These are phyloP conservation scores for Labroides dimidiatus DNA, from an alignment of 2,797 vertebrate species.

Conservation along the genomic window DNA sequence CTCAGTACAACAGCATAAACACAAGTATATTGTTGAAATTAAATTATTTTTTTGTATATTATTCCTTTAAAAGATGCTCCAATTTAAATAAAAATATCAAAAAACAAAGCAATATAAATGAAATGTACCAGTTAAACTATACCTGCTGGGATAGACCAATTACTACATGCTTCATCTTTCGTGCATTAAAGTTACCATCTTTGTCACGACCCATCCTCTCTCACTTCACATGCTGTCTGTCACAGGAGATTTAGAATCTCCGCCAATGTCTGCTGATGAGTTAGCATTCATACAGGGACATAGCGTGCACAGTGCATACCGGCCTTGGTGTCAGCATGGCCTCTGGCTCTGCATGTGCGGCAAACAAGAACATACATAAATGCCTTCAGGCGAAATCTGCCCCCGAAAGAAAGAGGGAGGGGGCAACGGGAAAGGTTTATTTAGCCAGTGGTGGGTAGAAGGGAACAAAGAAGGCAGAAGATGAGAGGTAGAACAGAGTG, in stretches of 20 bases:
- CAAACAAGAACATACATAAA: slow-evolving; percentile 50
- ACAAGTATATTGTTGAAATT: too few relatives aligned
- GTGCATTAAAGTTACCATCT: neutral
- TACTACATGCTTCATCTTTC: neutral
- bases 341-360: slow-evolving; percentile 62
- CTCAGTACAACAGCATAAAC: too few relatives aligned
- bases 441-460: slow-evolving; percentile 52
- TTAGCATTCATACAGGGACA: slow-evolving; percentile 39
- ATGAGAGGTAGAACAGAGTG: slow-evolving; percentile 37
- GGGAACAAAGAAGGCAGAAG: slow-evolving; percentile 45
- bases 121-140: too few relatives aligned
- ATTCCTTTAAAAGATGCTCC: too few relatives aligned
- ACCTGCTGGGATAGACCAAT: too few relatives aligned
- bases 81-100: too few relatives aligned
- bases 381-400: slow-evolving; percentile 58
- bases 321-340: slow-evolving; percentile 58
- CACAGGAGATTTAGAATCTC: slow-evolving; percentile 14
- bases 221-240: slow-evolving; percentile 12
- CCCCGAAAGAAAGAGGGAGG: slow-evolving; percentile 39
- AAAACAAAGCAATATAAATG: too few relatives aligned
- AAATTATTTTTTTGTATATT: too few relatives aligned
- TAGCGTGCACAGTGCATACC: slow-evolving; percentile 12
- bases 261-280: slow-evolving; percentile 16
- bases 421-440: slow-evolving; percentile 37
- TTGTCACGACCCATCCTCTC: neutral